These are phyloP conservation scores for Camponotus vicinus DNA, from an alignment of 1,140 invertebrate genomes.

Conservation along the genomic window DNA sequence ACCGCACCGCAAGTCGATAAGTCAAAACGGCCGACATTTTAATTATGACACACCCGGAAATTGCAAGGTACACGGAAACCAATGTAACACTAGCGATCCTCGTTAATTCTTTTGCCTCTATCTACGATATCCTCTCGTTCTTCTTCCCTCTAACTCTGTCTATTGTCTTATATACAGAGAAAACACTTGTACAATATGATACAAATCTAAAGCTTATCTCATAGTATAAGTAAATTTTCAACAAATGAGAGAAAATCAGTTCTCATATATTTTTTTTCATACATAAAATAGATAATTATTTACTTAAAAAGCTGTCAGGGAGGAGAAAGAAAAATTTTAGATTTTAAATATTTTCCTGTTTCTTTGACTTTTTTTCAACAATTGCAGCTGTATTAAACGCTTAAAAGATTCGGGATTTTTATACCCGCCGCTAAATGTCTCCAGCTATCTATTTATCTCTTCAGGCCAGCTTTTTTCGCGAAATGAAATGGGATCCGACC, in stretches of 20 bases:
- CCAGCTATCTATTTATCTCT: conserved; percentile 40
- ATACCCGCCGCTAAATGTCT: background rate
- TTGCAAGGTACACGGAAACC: conserved; percentile 74
- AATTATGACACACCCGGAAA: conserved; percentile 74
- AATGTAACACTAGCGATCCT: conserved; percentile 54
- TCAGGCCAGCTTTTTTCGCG: background rate
- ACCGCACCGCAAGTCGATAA: conserved; percentile 66
- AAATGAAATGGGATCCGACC: conserved; percentile 55
- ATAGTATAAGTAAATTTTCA: conserved; percentile 1
- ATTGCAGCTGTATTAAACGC: background rate
- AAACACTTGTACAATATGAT: conserved; percentile 12
- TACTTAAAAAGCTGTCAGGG: background rate
- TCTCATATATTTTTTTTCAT: background rate
- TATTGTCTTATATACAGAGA: conserved; percentile 14
- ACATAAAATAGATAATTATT: conserved; percentile 1
- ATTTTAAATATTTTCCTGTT: background rate
- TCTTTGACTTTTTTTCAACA: background rate
- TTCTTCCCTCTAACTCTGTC: background rate
- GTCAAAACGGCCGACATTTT: conserved; percentile 76
- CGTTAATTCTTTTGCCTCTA: conserved; percentile 59
- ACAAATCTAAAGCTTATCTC: background rate
- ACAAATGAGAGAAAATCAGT: background rate
- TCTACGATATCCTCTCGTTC: background rate
- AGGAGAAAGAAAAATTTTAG: background rate
- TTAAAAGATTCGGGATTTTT: background rate